A percentile compares a stretch with the other conserved stretches of the same genome.
These are phyloP conservation scores for Nesospiza acunhae DNA, from an alignment of 2,113 vertebrate species.

Conservation along the genomic window DNA sequence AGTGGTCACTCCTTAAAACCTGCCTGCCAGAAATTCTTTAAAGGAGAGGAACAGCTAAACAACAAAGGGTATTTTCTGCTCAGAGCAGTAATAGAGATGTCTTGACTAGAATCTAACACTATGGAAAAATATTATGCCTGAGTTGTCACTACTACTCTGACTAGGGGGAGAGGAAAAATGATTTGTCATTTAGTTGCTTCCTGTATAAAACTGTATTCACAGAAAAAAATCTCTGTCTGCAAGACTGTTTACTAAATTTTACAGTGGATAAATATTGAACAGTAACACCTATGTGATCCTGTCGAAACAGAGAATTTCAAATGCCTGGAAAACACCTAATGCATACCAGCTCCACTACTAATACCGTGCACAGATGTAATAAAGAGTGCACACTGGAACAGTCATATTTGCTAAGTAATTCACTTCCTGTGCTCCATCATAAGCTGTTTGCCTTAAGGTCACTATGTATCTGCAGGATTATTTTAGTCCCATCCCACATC, in stretches of 20 bases:
- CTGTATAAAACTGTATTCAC: not conserved
- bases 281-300: slow-evolving; percentile 14
- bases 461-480: not conserved
- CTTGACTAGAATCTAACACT: not conserved
- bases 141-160: not conserved
- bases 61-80: not conserved
- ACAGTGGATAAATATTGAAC: not conserved
- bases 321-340: not conserved
- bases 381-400: not conserved
- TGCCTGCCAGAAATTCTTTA: not conserved
- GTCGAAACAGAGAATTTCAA: not conserved
- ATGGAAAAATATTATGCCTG: not conserved
- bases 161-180: not conserved
- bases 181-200: not conserved
- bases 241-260: not conserved
- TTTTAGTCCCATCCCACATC: slow-evolving; percentile 30
- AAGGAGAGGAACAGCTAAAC: not conserved
- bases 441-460: slow-evolving; percentile 22
- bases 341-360: not conserved
- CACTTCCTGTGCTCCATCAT: not conserved
- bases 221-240: not conserved
- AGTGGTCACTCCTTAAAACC: not conserved
- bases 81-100: not conserved
- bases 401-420: not conserved
- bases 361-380: not conserved